phyloP scores from a whole-genome alignment of 2,113 vertebrate species.

The Ondatra zibethicus region DNA sequence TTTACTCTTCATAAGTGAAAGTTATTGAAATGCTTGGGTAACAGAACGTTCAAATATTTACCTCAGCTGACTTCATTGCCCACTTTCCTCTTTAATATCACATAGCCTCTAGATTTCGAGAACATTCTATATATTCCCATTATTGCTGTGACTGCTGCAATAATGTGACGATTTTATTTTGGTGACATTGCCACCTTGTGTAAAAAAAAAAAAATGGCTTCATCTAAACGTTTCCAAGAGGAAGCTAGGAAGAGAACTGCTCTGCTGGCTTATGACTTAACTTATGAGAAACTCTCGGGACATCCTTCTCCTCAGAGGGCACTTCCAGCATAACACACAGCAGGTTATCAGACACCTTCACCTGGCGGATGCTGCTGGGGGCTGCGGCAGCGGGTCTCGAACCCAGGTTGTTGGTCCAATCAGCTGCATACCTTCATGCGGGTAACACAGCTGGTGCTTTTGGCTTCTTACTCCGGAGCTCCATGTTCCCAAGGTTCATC shows the following conservation, averaged over 20 bases:
- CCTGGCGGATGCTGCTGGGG: background rate
- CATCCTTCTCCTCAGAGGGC: background rate
- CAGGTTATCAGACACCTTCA: background rate
- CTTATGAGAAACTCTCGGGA: background rate
- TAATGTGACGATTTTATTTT: constrained; percentile 27
- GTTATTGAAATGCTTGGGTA: constrained; percentile 28
- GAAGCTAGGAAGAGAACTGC: background rate
- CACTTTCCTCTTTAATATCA: background rate
- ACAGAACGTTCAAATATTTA: background rate
- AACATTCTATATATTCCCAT: background rate
- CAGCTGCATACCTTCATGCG: background rate
- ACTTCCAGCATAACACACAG: background rate
- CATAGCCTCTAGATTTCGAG: background rate
- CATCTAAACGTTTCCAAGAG: background rate
- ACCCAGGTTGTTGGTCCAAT: background rate
- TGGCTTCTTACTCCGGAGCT: background rate
- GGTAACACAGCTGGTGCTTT: background rate
- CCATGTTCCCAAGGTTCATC: fast-evolving
- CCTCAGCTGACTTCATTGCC: background rate
- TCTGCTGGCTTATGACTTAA: background rate
- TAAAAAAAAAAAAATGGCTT: background rate
- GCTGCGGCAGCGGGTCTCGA: background rate
- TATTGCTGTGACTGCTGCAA: background rate
- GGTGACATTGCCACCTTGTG: background rate
- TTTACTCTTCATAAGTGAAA: constrained; percentile 7